Evolutionary conservation across 2,888 invertebrate genomes (phyloP).

Genomic region (Sialis fuliginosa): DNA sequence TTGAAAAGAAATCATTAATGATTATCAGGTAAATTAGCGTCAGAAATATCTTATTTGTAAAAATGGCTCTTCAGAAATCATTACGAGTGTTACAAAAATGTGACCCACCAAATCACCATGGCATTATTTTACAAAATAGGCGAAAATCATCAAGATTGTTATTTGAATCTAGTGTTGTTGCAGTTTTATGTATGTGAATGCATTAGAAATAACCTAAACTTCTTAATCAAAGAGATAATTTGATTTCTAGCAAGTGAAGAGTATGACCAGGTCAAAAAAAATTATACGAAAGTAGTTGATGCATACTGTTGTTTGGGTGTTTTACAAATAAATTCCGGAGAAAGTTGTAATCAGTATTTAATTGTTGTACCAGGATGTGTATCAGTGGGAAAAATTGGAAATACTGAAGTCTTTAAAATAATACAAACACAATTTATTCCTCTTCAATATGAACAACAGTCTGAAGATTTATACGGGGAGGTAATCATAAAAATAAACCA

Average conservation of each 20-base stretch:
- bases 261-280: slow-evolving; percentile 73
- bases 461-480: slow-evolving; percentile 40
- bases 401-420: slow-evolving; percentile 87
- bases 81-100: slow-evolving; percentile 82
- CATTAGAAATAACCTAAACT: background rate
- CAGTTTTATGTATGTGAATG: slow-evolving; percentile 49
- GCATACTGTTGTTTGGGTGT: slow-evolving; percentile 95
- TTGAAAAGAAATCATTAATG: no score
- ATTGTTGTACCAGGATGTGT: slow-evolving; percentile 91
- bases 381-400: slow-evolving; percentile 89
- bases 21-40: no score
- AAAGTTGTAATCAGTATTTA: slow-evolving; percentile 69
- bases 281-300: slow-evolving; percentile 81
- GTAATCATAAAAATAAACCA: slow-evolving; percentile 17
- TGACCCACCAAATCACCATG: slow-evolving; percentile 71
- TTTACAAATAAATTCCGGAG: slow-evolving; percentile 70
- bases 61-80: slow-evolving; percentile 88
- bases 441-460: slow-evolving; percentile 49
- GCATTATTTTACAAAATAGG: slow-evolving; percentile 76
- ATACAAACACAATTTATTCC: slow-evolving; percentile 86
- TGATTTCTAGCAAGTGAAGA: slow-evolving; percentile 52
- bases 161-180: slow-evolving; percentile 86
- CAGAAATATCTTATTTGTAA: slow-evolving; percentile 5
- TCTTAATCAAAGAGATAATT: background rate
- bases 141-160: slow-evolving; percentile 72